Evolutionary conservation across 92 coral and sea anemone genomes (phyloP).

Genomic region (Phymanthus crucifer): DNA sequence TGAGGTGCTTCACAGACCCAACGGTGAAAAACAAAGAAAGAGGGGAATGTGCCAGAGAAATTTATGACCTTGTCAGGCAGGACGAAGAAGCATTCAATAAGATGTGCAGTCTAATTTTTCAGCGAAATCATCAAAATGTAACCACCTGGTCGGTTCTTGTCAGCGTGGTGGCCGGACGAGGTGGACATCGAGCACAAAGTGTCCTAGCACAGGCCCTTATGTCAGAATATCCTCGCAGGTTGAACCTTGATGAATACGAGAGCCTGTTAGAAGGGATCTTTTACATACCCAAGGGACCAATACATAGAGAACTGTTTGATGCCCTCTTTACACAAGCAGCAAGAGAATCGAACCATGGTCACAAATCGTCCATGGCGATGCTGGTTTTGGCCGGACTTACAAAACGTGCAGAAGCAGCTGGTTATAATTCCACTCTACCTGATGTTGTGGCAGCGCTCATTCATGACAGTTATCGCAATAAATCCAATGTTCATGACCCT

Average conservation of each 20-base stretch:
- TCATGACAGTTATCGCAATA: conserved; percentile 79
- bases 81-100: conserved; percentile 36
- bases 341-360: conserved; percentile 57
- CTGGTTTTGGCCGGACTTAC: conserved; percentile 78
- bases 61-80: conserved; percentile 67
- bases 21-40: conserved; percentile 70
- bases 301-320: conserved; percentile 68
- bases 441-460: conserved; percentile 68
- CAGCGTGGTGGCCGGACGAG: conserved; percentile 77
- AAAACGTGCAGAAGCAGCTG: conserved; percentile 72
- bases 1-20: conserved; percentile 83
- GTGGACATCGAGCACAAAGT: conserved; percentile 67
- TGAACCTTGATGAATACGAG: conserved; percentile 76
- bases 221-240: conserved; percentile 69
- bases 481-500: conserved; percentile 72
- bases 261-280: conserved; percentile 74
- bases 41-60: conserved; percentile 81
- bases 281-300: conserved; percentile 87
- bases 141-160: conserved; percentile 64
- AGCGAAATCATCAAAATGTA: conserved; percentile 78
- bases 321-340: conserved; percentile 57
- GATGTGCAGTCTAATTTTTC: background rate
- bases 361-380: conserved; percentile 77
- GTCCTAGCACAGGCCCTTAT: conserved; percentile 67
- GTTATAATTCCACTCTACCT: conserved; percentile 74